phyloP scores from a whole-genome alignment of 2,888 invertebrate species.

The Zaprionus lineosus region DNA sequence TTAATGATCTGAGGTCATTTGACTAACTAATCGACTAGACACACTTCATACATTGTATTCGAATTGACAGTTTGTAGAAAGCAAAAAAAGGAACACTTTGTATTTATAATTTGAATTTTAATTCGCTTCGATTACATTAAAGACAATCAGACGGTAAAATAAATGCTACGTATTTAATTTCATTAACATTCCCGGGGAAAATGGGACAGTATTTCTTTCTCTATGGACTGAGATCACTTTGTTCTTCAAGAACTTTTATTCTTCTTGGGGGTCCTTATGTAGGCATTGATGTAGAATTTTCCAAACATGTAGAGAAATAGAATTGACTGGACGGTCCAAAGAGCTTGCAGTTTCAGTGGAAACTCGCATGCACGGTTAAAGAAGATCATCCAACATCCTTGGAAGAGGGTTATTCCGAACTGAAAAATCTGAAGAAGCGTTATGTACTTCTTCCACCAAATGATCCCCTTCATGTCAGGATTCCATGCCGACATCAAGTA shows the following conservation, averaged over 20 bases:
- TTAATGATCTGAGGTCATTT: no score
- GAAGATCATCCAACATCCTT: constrained; percentile 1
- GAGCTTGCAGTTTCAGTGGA: background rate
- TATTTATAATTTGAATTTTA: no score
- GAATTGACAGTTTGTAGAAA: no score
- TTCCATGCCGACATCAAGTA: constrained; percentile 8
- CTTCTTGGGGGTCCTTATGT: background rate
- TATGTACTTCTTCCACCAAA: constrained; percentile 27
- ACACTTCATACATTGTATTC: no score
- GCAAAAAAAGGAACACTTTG: no score
- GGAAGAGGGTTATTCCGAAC: background rate
- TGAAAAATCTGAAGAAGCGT: constrained; percentile 12
- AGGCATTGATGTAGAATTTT: constrained; percentile 8
- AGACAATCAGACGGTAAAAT: no score
- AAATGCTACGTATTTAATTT: no score
- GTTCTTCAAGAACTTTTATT: background rate
- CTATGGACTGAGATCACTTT: no score
- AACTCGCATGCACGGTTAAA: constrained; percentile 5
- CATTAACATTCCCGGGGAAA: no score
- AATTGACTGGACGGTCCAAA: background rate
- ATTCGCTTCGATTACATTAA: no score
- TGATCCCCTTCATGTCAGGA: background rate
- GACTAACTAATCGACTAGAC: no score
- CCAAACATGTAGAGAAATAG: constrained; percentile 5
- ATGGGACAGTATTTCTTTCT: no score